These are phyloP conservation scores for Tryphoninae sp. DNA, from an alignment of 2,888 invertebrate genomes.

Conservation along the genomic window DNA sequence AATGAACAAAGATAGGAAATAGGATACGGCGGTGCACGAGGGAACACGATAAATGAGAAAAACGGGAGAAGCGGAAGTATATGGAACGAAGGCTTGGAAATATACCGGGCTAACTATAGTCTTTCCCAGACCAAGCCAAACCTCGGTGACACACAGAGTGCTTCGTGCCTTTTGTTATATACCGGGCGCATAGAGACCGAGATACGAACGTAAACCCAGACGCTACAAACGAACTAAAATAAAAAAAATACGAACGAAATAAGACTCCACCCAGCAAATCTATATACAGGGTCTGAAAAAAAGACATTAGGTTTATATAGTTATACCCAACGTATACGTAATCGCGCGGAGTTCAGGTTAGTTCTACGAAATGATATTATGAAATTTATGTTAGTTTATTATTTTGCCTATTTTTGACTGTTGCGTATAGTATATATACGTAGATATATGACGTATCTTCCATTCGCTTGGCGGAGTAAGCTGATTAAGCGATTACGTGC, in stretches of 20 bases:
- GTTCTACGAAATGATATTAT: slow-evolving; percentile 25
- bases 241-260: slow-evolving; percentile 32
- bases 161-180: slow-evolving; percentile 36
- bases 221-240: background rate
- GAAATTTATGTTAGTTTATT: slow-evolving; percentile 18
- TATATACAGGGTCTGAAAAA: slow-evolving; percentile 59
- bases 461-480: slow-evolving; percentile 25
- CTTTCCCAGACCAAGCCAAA: slow-evolving; percentile 20
- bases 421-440: too few relatives aligned
- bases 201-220: slow-evolving; percentile 4
- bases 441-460: background rate
- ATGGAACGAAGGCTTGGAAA: slow-evolving; percentile 5
- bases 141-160: slow-evolving; percentile 30
- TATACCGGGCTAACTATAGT: slow-evolving; percentile 21
- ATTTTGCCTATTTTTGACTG: background rate
- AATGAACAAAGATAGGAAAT: slow-evolving; percentile 11
- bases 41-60: slow-evolving; percentile 14
- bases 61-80: slow-evolving; percentile 23
- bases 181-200: slow-evolving; percentile 19
- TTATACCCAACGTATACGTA: background rate
- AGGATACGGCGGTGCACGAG: slow-evolving; percentile 13
- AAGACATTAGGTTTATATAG: background rate
- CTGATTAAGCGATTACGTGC: slow-evolving; percentile 51
- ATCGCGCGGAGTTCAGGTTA: slow-evolving; percentile 10
- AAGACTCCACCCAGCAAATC: slow-evolving; percentile 61